Evolutionary conservation across 2,797 vertebrate genomes (phyloP).

Genomic region (Rhodeus uyekii): DNA sequence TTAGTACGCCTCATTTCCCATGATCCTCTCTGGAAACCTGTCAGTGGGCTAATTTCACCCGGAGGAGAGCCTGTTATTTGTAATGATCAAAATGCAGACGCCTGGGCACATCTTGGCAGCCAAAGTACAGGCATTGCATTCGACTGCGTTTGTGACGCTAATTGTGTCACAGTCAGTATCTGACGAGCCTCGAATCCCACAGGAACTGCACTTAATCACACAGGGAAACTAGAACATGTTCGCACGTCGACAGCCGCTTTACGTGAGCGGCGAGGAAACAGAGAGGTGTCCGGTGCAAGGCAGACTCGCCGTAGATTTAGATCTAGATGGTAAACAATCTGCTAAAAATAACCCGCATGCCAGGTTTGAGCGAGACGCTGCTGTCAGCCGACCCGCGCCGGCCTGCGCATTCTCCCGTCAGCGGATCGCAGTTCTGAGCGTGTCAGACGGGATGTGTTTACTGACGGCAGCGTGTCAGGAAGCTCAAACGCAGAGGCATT

Average conservation of each 20-base stretch:
- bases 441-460: neutral
- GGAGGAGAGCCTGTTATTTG: conserved; percentile 60
- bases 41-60: conserved; percentile 57
- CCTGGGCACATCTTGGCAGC: conserved; percentile 58
- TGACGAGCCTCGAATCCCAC: conserved; percentile 17
- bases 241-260: neutral
- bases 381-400: neutral
- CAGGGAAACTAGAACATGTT: conserved; percentile 4
- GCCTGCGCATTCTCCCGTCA: neutral
- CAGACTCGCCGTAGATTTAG: conserved; percentile 14
- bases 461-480: neutral
- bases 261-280: no score
- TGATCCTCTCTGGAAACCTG: conserved; percentile 51
- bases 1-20: conserved; percentile 53
- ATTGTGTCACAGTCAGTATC: conserved; percentile 36
- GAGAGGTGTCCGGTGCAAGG: neutral
- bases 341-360: conserved; percentile 16
- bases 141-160: conserved; percentile 38
- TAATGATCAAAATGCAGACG: conserved; percentile 61
- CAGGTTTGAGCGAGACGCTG: neutral
- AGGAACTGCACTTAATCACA: conserved; percentile 28
- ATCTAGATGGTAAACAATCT: conserved; percentile 28
- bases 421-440: neutral
- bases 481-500: no score
- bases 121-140: conserved; percentile 56